Evolutionary conservation across 2,113 vertebrate species (phyloP).

Genomic region (Lepisosteus oculatus): DNA sequence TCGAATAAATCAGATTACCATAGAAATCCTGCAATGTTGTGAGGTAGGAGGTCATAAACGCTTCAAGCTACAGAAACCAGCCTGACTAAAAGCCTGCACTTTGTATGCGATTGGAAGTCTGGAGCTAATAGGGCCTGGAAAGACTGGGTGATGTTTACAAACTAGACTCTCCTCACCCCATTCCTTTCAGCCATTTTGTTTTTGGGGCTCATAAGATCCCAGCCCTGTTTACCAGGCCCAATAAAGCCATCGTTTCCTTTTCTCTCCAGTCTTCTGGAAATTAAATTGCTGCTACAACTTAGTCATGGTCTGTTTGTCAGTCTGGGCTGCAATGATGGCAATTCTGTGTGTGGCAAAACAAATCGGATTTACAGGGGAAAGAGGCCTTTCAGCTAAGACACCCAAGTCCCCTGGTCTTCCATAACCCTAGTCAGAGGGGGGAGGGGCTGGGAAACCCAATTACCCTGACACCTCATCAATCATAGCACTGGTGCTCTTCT

Average conservation of each 20-base stretch:
- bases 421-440: slow-evolving; percentile 33
- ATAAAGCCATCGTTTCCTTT: slow-evolving; percentile 2
- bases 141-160: slow-evolving; percentile 14
- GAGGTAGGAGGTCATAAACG: no score
- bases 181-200: neutral
- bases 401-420: slow-evolving; percentile 54
- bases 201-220: neutral
- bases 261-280: slow-evolving; percentile 32
- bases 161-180: no score
- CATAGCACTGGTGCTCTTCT: slow-evolving; percentile 44
- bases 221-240: slow-evolving; percentile 14
- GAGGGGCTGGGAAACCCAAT: slow-evolving; percentile 44
- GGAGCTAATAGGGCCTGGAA: neutral
- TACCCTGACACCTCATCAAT: slow-evolving; percentile 50
- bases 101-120: no score
- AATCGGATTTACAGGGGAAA: slow-evolving; percentile 44
- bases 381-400: slow-evolving; percentile 44
- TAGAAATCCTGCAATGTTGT: no score
- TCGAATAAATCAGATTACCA: no score
- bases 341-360: slow-evolving; percentile 48
- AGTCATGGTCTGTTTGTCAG: slow-evolving; percentile 44
- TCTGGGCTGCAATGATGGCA: slow-evolving; percentile 40
- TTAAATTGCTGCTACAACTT: slow-evolving; percentile 49
- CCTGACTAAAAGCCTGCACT: no score
- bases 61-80: no score